Conservation (phyloP, 2,113 vertebrate species). For the Gadus macrocephalus region DNA sequence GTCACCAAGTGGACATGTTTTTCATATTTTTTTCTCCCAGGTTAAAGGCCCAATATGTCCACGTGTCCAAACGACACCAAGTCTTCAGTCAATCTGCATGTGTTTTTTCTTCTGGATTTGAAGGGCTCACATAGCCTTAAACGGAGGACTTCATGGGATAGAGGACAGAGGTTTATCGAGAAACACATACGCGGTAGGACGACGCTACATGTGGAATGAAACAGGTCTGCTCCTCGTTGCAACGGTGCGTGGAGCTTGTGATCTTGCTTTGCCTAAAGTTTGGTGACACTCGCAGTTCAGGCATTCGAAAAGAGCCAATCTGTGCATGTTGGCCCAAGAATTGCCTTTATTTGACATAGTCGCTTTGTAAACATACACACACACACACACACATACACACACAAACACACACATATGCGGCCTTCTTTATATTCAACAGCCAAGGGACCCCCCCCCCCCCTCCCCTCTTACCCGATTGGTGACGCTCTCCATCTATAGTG, state of each 20-base stretch:
- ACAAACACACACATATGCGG: not conserved
- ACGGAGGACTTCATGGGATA: slow-evolving; percentile 24
- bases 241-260: too few species aligned
- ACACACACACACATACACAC: not conserved
- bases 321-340: not conserved
- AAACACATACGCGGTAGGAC: slow-evolving; percentile 15
- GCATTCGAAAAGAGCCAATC: not conserved
- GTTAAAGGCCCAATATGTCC: slow-evolving; percentile 13
- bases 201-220: not conserved
- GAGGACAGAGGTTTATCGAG: slow-evolving; percentile 4
- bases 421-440: slow-evolving; percentile 10
- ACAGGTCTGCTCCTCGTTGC: not conserved
- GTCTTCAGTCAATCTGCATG: slow-evolving; percentile 5
- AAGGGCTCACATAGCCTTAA: slow-evolving; percentile 33
- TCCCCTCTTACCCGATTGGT: slow-evolving; percentile 27
- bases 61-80: not conserved
- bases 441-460: slow-evolving; percentile 22
- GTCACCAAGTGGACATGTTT: slow-evolving; percentile 7
- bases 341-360: slow-evolving; percentile 7
- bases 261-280: too few species aligned
- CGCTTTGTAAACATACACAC: not conserved
- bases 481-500: slow-evolving; percentile 35
- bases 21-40: slow-evolving; percentile 16
- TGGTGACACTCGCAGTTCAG: not conserved
- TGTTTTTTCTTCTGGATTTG: slow-evolving; percentile 34